Evolutionary conservation across 2,797 vertebrate species (phyloP).

Genomic region (Aphelocoma californica): DNA sequence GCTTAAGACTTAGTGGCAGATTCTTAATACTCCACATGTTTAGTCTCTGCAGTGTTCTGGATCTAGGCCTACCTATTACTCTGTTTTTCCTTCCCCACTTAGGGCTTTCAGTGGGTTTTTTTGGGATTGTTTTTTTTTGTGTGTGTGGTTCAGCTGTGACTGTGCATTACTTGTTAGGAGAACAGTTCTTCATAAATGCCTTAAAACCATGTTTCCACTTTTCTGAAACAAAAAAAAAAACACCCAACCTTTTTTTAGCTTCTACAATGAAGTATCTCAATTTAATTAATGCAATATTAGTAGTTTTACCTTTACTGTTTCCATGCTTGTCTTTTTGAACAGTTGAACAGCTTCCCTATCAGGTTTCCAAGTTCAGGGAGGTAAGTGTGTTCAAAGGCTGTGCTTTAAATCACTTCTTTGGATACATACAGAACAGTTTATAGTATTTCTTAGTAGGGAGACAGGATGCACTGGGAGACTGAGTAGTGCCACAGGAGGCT

Average conservation of each 20-base stretch:
- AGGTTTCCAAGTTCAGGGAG: background rate
- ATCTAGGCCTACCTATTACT: background rate
- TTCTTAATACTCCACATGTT: background rate
- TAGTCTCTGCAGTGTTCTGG: background rate
- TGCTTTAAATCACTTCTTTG: background rate
- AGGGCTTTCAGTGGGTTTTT: background rate
- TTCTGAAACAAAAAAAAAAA: background rate
- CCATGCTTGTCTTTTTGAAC: background rate
- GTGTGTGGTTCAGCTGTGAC: background rate
- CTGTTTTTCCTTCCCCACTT: background rate
- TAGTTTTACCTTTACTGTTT: background rate
- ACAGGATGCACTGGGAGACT: background rate
- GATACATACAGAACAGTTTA: background rate
- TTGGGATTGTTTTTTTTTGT: background rate
- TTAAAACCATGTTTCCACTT: background rate
- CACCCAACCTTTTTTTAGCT: background rate
- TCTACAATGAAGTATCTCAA: background rate
- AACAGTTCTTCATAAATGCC: background rate
- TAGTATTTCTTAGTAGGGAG: background rate
- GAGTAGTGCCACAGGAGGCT: background rate
- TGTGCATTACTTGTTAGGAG: background rate
- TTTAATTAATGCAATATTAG: background rate
- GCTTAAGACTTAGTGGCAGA: background rate
- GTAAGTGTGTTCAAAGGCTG: background rate
- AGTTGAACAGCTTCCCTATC: background rate